phyloP scores from a whole-genome alignment of 1,140 invertebrate species.

The Heliconius melpomene region DNA sequence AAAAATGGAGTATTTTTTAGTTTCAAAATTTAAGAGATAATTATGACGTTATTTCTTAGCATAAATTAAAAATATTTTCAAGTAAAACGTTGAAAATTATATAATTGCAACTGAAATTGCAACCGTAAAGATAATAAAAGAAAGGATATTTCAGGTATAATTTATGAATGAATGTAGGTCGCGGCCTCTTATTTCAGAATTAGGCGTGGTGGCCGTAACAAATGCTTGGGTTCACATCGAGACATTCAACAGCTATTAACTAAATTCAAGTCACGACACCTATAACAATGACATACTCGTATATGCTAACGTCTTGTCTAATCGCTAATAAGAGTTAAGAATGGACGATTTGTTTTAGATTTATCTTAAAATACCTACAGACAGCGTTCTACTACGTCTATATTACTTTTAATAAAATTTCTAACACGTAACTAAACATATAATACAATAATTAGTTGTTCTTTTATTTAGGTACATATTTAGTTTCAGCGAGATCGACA shows the following conservation, averaged over 20 bases:
- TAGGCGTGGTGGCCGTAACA: constrained; percentile 10
- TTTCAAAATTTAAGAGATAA: too few species aligned
- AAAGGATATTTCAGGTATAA: background rate
- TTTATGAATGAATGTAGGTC: constrained; percentile 4
- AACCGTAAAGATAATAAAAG: background rate
- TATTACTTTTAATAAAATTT: too few species aligned
- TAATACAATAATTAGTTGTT: too few species aligned
- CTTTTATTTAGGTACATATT: too few species aligned
- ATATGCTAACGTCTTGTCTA: constrained; percentile 10
- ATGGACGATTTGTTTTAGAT: background rate
- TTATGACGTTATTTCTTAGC: background rate
- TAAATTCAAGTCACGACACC: constrained; percentile 10
- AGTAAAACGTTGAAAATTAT: background rate
- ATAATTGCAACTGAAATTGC: background rate
- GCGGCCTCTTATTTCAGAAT: constrained; percentile 5
- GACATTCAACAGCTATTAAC: constrained; percentile 8
- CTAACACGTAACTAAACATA: too few species aligned
- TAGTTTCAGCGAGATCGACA: too few species aligned
- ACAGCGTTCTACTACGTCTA: too few species aligned
- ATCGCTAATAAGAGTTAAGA: background rate
- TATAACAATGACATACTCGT: background rate
- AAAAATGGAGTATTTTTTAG: too few species aligned
- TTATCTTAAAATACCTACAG: background rate
- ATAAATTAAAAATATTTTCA: background rate
- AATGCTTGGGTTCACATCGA: constrained; percentile 5